Conservation (phyloP, 1,140 invertebrate genomes). For the Aleiodes sp. region DNA sequence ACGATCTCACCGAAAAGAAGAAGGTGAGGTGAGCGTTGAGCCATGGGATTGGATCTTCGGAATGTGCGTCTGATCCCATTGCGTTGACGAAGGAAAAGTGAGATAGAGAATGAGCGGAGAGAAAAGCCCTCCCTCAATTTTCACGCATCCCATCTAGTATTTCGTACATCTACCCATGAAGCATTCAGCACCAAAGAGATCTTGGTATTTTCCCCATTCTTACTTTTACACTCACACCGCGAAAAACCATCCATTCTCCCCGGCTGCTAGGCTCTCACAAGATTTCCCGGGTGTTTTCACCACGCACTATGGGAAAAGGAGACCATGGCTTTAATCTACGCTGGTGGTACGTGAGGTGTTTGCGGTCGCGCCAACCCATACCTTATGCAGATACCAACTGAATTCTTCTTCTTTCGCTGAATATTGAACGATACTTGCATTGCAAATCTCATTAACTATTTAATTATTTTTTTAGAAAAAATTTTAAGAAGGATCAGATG, state of each 20-base stretch:
- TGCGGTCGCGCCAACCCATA: slow-evolving; percentile 41
- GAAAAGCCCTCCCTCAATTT: background rate
- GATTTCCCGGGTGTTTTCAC: slow-evolving; percentile 55
- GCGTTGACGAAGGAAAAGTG: background rate
- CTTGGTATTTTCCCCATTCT: slow-evolving; percentile 21
- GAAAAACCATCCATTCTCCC: slow-evolving; percentile 34
- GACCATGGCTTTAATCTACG: slow-evolving; percentile 51
- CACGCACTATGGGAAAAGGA: slow-evolving; percentile 18
- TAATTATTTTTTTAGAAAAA: background rate
- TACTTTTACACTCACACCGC: background rate
- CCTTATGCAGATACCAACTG: slow-evolving; percentile 37
- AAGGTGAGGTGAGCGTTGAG: slow-evolving; percentile 25
- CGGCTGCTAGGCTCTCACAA: slow-evolving; percentile 20
- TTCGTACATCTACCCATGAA: background rate
- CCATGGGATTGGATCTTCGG: slow-evolving; percentile 40
- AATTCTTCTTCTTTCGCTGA: background rate
- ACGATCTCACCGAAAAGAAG: background rate
- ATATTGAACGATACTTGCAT: slow-evolving; percentile 5
- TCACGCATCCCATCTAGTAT: background rate
- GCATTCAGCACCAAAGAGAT: background rate
- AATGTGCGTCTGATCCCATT: slow-evolving; percentile 44
- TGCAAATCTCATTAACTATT: slow-evolving; percentile 11
- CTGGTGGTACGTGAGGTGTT: slow-evolving; percentile 54
- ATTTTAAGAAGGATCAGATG: background rate
- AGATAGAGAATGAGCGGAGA: no score